Percentiles rank a stretch among this genome's conserved stretches.
Evolutionary conservation across 1,140 invertebrate genomes (phyloP).

Genomic region (Heliconius hewitsoni): DNA sequence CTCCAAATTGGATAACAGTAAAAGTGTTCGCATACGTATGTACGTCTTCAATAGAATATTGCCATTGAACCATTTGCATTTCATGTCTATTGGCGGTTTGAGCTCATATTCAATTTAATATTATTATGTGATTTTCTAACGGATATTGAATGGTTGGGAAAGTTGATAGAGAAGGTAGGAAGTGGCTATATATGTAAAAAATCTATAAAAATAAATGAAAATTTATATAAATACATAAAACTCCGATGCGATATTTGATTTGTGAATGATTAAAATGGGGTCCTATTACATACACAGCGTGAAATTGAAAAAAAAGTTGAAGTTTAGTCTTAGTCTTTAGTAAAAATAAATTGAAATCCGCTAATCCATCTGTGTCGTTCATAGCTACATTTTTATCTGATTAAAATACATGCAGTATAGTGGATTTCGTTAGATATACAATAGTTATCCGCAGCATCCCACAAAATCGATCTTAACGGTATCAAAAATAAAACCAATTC

Average conservation of each 20-base stretch:
- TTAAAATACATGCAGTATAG: neutral
- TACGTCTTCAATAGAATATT: conserved; percentile 73
- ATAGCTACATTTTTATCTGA: neutral
- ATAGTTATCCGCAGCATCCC: conserved; percentile 57
- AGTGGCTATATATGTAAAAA: neutral
- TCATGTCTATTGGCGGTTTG: conserved; percentile 67
- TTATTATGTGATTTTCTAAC: conserved; percentile 49
- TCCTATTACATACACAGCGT: no score
- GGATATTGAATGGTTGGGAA: conserved; percentile 36
- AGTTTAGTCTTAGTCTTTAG: no score
- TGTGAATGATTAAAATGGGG: no score
- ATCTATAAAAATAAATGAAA: neutral
- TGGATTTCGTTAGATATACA: conserved; percentile 45
- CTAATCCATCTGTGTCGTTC: no score
- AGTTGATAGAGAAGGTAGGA: conserved; percentile 19
- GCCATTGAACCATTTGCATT: conserved; percentile 58
- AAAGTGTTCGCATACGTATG: conserved; percentile 77
- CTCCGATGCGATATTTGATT: no score
- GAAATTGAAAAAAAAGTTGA: no score
- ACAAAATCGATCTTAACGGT: conserved; percentile 28
- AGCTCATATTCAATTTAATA: conserved; percentile 60
- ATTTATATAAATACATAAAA: neutral
- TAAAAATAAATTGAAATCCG: no score
- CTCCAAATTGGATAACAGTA: conserved; percentile 80
- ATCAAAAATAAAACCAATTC: conserved; percentile 42